phyloP scores from a whole-genome alignment of 2,888 invertebrate genomes.

The Lobophora halterata region DNA sequence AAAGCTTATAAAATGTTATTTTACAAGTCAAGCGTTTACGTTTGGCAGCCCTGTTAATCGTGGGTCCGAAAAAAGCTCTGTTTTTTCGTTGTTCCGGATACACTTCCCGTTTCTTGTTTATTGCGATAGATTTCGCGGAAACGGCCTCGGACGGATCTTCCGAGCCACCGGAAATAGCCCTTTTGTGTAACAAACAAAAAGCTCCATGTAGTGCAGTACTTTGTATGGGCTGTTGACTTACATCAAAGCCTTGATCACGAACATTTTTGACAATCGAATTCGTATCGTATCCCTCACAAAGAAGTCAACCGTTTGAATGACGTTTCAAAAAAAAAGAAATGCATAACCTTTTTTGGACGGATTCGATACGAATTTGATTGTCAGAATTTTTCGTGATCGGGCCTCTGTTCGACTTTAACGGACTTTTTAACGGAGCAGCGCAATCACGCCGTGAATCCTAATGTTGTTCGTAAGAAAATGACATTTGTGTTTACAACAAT shows the following conservation, averaged over 20 bases:
- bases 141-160: slow-evolving; percentile 56
- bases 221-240: slow-evolving; percentile 67
- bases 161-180: slow-evolving; percentile 68
- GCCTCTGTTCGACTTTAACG: slow-evolving; percentile 46
- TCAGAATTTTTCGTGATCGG: no score
- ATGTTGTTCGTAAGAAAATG: slow-evolving; percentile 48
- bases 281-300: no score
- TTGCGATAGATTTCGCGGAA: slow-evolving; percentile 75
- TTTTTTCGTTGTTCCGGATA: slow-evolving; percentile 74
- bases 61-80: slow-evolving; percentile 54
- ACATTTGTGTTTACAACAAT: slow-evolving; percentile 42
- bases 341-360: no score
- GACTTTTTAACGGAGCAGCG: slow-evolving; percentile 54
- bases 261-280: no score
- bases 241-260: no score
- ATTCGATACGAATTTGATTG: no score
- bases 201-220: slow-evolving; percentile 40
- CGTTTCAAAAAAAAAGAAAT: no score
- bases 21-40: slow-evolving; percentile 1
- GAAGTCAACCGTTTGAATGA: no score
- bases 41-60: slow-evolving; percentile 46
- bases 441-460: slow-evolving; percentile 48
- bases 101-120: slow-evolving; percentile 75
- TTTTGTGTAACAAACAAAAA: slow-evolving; percentile 72
- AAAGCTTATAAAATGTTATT: background rate